phyloP scores from a whole-genome alignment of 2,113 vertebrate genomes.

The Ramphastos sulfuratus region DNA sequence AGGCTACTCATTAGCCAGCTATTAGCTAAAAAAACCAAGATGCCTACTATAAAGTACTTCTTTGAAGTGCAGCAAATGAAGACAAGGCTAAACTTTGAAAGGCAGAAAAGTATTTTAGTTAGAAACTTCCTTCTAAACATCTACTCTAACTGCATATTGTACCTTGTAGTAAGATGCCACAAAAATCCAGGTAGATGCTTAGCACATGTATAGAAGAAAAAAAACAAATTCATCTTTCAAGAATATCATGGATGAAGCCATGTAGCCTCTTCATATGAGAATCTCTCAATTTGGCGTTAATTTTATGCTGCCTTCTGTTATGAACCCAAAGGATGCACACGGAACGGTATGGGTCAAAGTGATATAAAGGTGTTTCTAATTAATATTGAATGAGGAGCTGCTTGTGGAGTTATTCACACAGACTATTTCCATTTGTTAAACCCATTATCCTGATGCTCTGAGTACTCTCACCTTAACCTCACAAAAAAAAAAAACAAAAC shows the following conservation, averaged over 20 bases:
- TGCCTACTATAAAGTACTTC: not conserved
- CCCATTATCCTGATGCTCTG: not conserved
- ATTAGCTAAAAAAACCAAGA: constrained; percentile 22
- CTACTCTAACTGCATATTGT: not conserved
- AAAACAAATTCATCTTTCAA: not conserved
- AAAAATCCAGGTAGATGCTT: not conserved
- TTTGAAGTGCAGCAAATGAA: not conserved
- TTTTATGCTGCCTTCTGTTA: not conserved
- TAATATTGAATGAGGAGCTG: not conserved
- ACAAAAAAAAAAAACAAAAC: not conserved
- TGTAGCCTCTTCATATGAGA: not conserved
- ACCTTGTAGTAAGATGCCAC: not conserved
- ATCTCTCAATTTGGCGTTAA: not conserved
- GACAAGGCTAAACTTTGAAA: not conserved
- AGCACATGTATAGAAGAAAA: not conserved
- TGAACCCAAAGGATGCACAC: not conserved
- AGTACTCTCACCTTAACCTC: not conserved
- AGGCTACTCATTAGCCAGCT: constrained; percentile 43
- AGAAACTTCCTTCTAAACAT: not conserved
- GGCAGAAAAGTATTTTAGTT: not conserved
- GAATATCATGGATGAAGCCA: not conserved
- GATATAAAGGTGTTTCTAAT: constrained; percentile 2
- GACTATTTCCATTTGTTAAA: constrained; percentile 18
- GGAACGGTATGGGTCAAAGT: not conserved
- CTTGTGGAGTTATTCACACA: not conserved